Evolutionary conservation across 1,140 invertebrate genomes (phyloP).

Genomic region (Tetramorium alpestre): DNA sequence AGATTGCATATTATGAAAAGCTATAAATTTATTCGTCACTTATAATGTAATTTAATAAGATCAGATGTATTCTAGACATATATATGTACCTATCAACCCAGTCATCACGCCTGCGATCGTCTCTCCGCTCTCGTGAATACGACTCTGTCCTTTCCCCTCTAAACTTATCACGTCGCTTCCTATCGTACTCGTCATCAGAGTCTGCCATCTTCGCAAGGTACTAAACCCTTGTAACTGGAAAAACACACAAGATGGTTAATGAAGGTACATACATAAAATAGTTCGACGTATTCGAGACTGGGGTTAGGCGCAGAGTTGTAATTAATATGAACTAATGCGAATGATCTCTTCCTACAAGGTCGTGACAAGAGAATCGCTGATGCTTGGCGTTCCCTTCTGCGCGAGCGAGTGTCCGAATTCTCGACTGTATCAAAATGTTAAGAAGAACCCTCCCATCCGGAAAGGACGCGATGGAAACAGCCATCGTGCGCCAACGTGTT

Average conservation of each 20-base stretch:
- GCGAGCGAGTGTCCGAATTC: neutral
- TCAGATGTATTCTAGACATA: neutral
- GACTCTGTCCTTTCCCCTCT: slow-evolving; percentile 93
- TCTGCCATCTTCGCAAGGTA: slow-evolving; percentile 90
- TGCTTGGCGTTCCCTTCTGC: neutral
- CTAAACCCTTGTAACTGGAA: slow-evolving; percentile 18
- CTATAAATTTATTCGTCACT: neutral
- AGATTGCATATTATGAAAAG: neutral
- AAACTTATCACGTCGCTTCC: slow-evolving; percentile 95
- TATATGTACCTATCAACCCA: slow-evolving; percentile 89
- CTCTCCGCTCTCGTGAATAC: slow-evolving; percentile 90
- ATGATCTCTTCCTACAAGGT: neutral
- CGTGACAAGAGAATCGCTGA: neutral
- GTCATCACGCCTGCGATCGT: slow-evolving; percentile 91
- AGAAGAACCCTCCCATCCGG: neutral
- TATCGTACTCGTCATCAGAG: slow-evolving; percentile 96
- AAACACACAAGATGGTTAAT: neutral
- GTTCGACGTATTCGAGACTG: neutral
- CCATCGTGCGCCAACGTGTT: neutral
- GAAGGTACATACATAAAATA: neutral
- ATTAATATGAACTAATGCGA: neutral
- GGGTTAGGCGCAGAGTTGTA: neutral
- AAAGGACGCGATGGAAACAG: neutral
- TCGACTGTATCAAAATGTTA: neutral
- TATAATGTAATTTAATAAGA: neutral